phyloP scores from a whole-genome alignment of 2,888 invertebrate genomes.

The Temnothorax rugatulus region DNA sequence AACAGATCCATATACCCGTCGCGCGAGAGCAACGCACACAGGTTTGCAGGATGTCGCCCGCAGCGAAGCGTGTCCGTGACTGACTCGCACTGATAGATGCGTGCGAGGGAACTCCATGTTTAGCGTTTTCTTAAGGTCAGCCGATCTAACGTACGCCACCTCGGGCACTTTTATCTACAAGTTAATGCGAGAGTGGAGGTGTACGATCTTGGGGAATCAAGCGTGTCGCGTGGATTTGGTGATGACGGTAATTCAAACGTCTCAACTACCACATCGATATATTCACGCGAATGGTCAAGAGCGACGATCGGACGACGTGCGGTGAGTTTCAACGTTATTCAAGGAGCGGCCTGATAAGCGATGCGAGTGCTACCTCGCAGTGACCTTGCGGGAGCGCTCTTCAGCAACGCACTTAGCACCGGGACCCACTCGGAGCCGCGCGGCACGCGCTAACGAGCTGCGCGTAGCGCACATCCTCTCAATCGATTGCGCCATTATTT shows the following conservation, averaged over 20 bases:
- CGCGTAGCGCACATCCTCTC: background rate
- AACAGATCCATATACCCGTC: conserved; percentile 35
- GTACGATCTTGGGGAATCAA: background rate
- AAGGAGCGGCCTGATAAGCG: background rate
- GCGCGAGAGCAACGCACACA: conserved; percentile 42
- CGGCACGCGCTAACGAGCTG: conserved; percentile 23
- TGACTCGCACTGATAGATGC: conserved; percentile 56
- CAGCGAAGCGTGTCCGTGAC: conserved; percentile 69
- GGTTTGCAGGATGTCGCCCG: conserved; percentile 48
- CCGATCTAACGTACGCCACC: conserved; percentile 7
- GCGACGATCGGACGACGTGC: background rate
- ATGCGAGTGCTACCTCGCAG: background rate
- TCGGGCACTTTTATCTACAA: background rate
- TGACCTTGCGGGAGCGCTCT: conserved; percentile 14
- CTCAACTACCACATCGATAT: background rate
- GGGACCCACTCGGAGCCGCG: background rate
- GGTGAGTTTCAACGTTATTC: conserved; percentile 7
- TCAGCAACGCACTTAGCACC: conserved; percentile 16
- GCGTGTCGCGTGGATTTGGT: background rate
- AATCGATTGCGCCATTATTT: background rate
- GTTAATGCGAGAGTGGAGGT: background rate
- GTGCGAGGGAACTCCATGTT: conserved; percentile 50
- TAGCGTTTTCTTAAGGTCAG: conserved; percentile 56
- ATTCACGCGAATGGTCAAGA: background rate
- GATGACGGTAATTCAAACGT: background rate